Conservation (phyloP, 2,113 vertebrate species). For the Upupa epops region DNA sequence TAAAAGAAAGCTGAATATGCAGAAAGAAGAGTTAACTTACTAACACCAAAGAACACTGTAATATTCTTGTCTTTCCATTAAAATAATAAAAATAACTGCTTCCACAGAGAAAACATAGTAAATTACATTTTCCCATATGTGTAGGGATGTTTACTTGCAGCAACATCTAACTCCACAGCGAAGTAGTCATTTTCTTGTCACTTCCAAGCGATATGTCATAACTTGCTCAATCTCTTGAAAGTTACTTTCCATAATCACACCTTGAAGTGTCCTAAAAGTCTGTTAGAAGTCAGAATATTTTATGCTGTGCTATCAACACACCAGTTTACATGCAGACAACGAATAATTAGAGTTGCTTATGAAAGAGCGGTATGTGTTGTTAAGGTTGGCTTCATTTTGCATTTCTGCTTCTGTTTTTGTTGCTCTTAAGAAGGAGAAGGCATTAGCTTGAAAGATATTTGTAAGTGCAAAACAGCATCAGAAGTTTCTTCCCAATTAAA, state of each 20-base stretch:
- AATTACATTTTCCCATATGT: background rate
- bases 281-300: conserved; percentile 4
- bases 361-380: background rate
- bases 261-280: conserved; percentile 33
- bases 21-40: background rate
- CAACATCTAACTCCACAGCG: background rate
- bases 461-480: background rate
- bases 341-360: background rate
- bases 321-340: background rate
- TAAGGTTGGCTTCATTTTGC: background rate
- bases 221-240: conserved; percentile 6
- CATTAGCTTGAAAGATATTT: background rate
- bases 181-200: conserved; percentile 36
- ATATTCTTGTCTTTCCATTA: background rate
- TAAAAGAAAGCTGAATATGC: background rate
- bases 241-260: conserved; percentile 23
- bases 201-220: conserved; percentile 2
- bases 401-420: background rate
- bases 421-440: background rate
- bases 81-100: background rate
- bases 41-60: background rate
- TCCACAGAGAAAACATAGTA: background rate
- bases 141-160: background rate
- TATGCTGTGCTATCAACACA: background rate
- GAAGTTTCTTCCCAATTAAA: background rate